Evolutionary conservation across 2,113 vertebrate species (phyloP), one percentile per base, ranked within the genome.

Genomic region (Lampris megalopsis): DNA sequence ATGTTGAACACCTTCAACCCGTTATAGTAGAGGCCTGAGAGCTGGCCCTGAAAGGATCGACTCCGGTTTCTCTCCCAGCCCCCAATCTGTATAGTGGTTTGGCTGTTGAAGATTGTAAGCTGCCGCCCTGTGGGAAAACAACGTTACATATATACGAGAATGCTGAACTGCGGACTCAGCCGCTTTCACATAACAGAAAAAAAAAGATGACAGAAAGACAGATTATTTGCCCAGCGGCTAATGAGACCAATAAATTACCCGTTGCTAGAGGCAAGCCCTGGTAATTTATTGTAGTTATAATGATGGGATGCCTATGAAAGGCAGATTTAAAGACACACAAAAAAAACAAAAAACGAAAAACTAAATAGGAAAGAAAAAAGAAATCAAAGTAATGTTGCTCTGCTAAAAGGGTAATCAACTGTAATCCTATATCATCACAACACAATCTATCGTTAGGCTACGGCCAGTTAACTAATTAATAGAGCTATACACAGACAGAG

Each of bases 41-140:
- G 97, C 92, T 99, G 98, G 85, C 98, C 98, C 95, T 99, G 98
- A 95, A 99, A 99, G 85, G 97, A 96, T 77, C 95, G 95, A 90
- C 95, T 96, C 82, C 95, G 95, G 89, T 99, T 97, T 84, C 95
- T 94, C 79, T 99, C 97, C 94, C 96, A 97, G 93, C 98, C 97
- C 84, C 98, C 98, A 92, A 99, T 99, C 94, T 97, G 97, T 94
- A 99, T 99, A 85, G 97, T 98, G 87, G 97, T 97, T 95, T 99
- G 98, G 92, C 98, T 99, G 96, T 99, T 99, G 97, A 99, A 99
- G 96, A 99, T 99, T 91, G 98, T 99, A 88, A 99, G 97, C 94
- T 99, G 98, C 84, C 98, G 97, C 81, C 98, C 98, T 99, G 96
- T 75, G 86, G 94, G 93, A 97, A 83, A 95, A 97, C 93, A 97